phyloP scores from a whole-genome alignment of 2,797 vertebrate genomes.

The Pteropus rufus region DNA sequence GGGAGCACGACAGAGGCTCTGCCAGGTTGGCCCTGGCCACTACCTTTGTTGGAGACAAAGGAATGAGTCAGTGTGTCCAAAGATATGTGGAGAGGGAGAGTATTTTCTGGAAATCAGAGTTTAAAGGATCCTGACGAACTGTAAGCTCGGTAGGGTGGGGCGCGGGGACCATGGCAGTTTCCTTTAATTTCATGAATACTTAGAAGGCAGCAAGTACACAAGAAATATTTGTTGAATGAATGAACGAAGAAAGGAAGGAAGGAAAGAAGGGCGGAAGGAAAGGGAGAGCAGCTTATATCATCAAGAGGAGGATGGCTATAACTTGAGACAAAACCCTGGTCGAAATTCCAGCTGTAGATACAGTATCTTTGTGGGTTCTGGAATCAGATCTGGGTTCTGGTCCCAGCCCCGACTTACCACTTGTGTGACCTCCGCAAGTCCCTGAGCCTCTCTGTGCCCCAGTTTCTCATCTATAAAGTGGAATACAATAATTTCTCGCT shows the following conservation, averaged over 20 bases:
- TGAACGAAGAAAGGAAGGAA: background rate
- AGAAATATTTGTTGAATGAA: background rate
- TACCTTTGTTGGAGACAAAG: slow-evolving; percentile 14
- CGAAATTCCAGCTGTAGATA: background rate
- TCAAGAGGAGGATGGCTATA: background rate
- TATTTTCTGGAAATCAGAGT: background rate
- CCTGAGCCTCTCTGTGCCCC: background rate
- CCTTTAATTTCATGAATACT: background rate
- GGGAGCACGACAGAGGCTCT: background rate
- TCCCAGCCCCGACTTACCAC: background rate
- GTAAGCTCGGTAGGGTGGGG: background rate
- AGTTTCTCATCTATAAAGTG: background rate
- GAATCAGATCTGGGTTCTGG: background rate
- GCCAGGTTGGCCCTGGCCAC: background rate
- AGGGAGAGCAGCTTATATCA: background rate
- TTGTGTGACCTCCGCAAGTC: background rate
- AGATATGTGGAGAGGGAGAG: background rate
- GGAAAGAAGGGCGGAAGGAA: background rate
- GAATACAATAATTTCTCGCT: background rate
- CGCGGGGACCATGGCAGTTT: background rate
- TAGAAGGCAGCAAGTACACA: background rate
- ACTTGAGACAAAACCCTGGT: background rate
- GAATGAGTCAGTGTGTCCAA: background rate
- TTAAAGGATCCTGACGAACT: background rate
- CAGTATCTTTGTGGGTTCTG: background rate